Percentiles rank a stretch among this genome's conserved stretches.
Conservation (phyloP, 2,888 invertebrate species). For the Drosophila aldrichi region DNA sequence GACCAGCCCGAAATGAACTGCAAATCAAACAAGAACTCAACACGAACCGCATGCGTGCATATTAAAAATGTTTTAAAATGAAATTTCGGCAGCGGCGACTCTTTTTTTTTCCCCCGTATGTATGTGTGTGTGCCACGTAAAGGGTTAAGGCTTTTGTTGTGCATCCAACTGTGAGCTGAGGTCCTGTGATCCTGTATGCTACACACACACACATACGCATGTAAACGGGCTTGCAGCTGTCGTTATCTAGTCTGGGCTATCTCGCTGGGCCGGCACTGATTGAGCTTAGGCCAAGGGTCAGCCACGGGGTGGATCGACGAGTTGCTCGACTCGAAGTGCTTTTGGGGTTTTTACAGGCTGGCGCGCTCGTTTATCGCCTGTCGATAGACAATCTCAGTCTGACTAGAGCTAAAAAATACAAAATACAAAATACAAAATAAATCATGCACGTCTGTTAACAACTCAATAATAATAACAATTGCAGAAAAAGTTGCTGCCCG, state of each 20-base stretch:
- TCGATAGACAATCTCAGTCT: constrained; percentile 36
- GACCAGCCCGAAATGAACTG: constrained; percentile 68
- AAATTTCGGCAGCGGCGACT: constrained; percentile 46
- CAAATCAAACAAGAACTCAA: constrained; percentile 63
- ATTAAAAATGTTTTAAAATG: constrained; percentile 73
- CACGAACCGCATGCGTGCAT: constrained; percentile 70
- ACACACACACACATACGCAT: constrained; percentile 3
- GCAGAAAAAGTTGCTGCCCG: constrained; percentile 39
- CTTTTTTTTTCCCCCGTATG: background rate
- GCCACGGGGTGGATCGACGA: constrained; percentile 57
- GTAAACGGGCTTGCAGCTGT: constrained; percentile 61
- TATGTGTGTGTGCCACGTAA: constrained; percentile 15
- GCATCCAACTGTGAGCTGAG: constrained; percentile 67
- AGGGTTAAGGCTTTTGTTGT: constrained; percentile 74
- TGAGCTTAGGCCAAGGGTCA: constrained; percentile 59
- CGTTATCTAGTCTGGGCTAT: constrained; percentile 70
- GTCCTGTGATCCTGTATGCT: constrained; percentile 51
- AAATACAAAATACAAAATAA: constrained; percentile 9
- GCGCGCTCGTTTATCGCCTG: constrained; percentile 46
- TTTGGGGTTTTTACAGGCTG: constrained; percentile 70
- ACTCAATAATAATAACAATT: constrained; percentile 50
- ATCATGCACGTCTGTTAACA: constrained; percentile 47
- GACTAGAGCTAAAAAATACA: background rate
- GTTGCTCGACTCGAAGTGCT: constrained; percentile 8
- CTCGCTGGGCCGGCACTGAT: constrained; percentile 47